Percentiles rank a stretch among this genome's conserved stretches.
These are phyloP conservation scores for Lathronympha strigana DNA, from an alignment of 2,888 invertebrate genomes.

Conservation along the genomic window DNA sequence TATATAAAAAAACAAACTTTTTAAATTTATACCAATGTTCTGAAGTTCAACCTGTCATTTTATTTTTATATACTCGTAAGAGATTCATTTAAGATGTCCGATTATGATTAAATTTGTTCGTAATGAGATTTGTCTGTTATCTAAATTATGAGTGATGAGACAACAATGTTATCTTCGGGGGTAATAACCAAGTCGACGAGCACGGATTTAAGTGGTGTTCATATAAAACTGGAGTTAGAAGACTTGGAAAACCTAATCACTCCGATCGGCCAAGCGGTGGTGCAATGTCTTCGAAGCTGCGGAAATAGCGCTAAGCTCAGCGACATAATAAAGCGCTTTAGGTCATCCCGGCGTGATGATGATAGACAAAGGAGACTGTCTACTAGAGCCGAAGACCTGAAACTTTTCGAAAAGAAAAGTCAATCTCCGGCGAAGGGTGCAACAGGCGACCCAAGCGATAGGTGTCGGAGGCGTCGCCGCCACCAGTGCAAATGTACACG, in stretches of 20 bases:
- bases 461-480: background rate
- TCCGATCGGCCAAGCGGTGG: conserved; percentile 8
- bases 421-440: background rate
- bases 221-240: background rate
- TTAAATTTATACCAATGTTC: background rate
- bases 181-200: background rate
- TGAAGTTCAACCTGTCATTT: background rate
- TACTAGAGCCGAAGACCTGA: background rate
- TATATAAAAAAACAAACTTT: background rate
- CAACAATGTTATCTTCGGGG: background rate
- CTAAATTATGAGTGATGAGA: background rate
- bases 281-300: conserved; percentile 5
- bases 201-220: background rate
- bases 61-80: background rate
- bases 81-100: background rate
- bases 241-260: conserved; percentile 3
- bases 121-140: background rate
- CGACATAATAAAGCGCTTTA: conserved; percentile 1
- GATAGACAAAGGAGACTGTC: background rate
- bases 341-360: background rate
- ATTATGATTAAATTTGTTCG: background rate
- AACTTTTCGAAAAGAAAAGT: background rate
- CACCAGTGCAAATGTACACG: conserved; percentile 9
- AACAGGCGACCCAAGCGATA: background rate
- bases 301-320: conserved; percentile 5